Evolutionary conservation across 2,888 invertebrate genomes (phyloP).

Genomic region (Eilema caniola): DNA sequence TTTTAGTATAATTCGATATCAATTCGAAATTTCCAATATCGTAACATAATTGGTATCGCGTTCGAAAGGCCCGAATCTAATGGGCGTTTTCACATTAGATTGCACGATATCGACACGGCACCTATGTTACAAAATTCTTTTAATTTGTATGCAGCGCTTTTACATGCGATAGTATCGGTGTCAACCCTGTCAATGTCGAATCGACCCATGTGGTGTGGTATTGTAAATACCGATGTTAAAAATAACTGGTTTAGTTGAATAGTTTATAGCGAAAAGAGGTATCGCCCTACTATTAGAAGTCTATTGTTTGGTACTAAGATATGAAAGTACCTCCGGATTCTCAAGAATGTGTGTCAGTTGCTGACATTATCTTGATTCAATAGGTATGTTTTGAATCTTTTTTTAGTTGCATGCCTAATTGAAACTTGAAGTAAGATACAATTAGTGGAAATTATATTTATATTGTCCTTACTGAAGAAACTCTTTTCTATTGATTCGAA

Average conservation of each 20-base stretch:
- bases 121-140: constrained; percentile 23
- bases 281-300: constrained; percentile 45
- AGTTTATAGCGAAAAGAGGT: constrained; percentile 3
- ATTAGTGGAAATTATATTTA: too few relatives aligned
- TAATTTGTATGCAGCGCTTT: constrained; percentile 16
- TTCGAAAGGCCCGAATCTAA: constrained; percentile 41
- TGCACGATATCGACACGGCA: constrained; percentile 14
- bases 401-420: neutral
- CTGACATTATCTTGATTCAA: neutral
- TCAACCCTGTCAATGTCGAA: constrained; percentile 9
- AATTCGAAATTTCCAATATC: constrained; percentile 45
- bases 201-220: neutral
- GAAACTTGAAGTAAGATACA: neutral
- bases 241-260: neutral
- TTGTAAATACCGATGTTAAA: neutral
- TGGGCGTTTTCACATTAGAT: constrained; percentile 28
- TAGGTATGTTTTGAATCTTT: constrained; percentile 37
- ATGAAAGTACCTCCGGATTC: constrained; percentile 31
- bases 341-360: constrained; percentile 23
- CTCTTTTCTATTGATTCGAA: neutral
- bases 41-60: constrained; percentile 52
- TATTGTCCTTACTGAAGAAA: too few relatives aligned
- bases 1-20: constrained; percentile 43
- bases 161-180: constrained; percentile 15
- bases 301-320: constrained; percentile 44